phyloP scores from a whole-genome alignment of 37 sponge, comb jelly and placozoan species.

The Mnemiopsis leidyi region DNA sequence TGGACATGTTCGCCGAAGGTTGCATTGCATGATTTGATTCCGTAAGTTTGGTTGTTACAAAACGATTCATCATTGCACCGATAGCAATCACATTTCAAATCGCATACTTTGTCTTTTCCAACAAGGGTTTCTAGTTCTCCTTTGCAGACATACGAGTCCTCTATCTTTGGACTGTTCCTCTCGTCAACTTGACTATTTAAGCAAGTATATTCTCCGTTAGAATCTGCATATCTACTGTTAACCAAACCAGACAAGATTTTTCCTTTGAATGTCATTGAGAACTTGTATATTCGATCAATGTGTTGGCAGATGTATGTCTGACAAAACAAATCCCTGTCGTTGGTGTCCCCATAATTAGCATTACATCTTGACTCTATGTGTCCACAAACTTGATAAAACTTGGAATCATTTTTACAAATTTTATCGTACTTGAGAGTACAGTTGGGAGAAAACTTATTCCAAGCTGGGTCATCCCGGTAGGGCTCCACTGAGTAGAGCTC shows the following conservation, averaged over 20 bases:
- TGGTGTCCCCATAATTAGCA: background rate
- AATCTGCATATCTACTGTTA: background rate
- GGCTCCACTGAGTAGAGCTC: background rate
- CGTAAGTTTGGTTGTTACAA: constrained; percentile 10
- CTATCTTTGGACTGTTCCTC: background rate
- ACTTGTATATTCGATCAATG: background rate
- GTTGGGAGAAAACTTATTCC: background rate
- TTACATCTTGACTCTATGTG: background rate
- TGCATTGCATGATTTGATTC: background rate
- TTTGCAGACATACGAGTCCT: background rate
- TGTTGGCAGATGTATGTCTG: background rate
- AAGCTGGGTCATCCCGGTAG: background rate
- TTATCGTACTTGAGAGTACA: background rate
- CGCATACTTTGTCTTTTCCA: background rate
- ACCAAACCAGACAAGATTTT: background rate
- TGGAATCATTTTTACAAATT: background rate
- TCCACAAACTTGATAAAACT: background rate
- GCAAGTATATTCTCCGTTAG: background rate
- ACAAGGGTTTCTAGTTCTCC: background rate
- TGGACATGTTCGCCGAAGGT: background rate
- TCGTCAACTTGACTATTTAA: background rate
- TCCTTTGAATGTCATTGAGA: background rate
- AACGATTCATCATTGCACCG: background rate
- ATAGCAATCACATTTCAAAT: background rate
- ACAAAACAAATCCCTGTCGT: background rate